Conservation (phyloP, 2,113 vertebrate genomes). For the Ceuthmochares aereus region DNA sequence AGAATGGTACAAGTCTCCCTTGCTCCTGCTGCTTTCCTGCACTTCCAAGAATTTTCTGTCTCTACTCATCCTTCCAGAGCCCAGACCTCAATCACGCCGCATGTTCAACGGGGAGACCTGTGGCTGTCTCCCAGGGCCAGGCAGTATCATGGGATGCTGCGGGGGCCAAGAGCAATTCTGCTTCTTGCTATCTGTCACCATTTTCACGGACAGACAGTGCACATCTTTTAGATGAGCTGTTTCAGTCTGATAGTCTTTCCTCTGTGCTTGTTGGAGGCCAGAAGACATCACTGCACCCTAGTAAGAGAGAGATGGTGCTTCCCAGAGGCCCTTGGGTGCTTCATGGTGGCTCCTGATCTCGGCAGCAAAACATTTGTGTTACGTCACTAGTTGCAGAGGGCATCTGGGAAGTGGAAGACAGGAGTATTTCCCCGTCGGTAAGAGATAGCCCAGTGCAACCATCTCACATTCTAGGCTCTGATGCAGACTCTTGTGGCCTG, state of each 20-base stretch:
- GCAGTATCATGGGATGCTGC: background rate
- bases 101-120: background rate
- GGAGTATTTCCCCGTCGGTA: accelerated
- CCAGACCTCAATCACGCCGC: background rate
- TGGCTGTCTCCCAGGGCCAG: background rate
- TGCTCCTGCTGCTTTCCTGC: background rate
- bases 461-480: background rate
- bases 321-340: background rate
- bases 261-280: background rate
- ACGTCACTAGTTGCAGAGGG: background rate
- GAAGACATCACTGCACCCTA: background rate
- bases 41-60: background rate
- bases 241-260: background rate
- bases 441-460: background rate
- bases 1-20: background rate
- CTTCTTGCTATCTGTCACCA: background rate
- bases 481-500: background rate
- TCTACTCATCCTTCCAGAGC: background rate
- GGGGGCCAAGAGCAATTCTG: background rate
- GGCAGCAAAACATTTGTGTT: background rate
- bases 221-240: background rate
- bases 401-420: background rate
- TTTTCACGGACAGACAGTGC: background rate
- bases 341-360: background rate
- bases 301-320: accelerated